Evolutionary conservation across 92 coral and sea anemone species (phyloP), one percentile per base, ranked within the genome.

Genomic region (Parazoanthus darwini): DNA sequence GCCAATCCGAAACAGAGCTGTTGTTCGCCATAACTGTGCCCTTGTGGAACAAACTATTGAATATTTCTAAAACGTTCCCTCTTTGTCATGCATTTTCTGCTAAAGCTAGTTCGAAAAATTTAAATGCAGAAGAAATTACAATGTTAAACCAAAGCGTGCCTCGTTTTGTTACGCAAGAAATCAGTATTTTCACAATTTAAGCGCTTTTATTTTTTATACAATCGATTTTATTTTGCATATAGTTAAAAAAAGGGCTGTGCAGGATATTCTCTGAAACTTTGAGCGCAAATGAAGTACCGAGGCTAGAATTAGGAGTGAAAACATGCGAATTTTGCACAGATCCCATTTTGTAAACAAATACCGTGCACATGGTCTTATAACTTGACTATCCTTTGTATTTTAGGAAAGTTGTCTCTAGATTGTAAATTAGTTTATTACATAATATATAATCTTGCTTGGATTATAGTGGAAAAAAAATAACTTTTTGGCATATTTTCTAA

Each of bases 1-100:
- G 54, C 39, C 80, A 76, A 76, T 76, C 25, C 15, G 54, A 76
- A 76, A 39, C 56, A 76, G 80, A 37, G 56, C 80, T 42, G 80
- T 76, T 39, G 80, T 76, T 58, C 80, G n/a, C 42, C 29, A 42
- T 76, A 42, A 76, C 80, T 76, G 54, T 37, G 80, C 80, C 56
- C 80, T 76, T 76, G 80, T 76, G 80, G 80, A 76, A 76, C 29
- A 5, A 76, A 76, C 80, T 76, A 76, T 37, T 76, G 80, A 76
- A 37, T 33, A 76, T 76, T 76, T 76, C 54, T 76, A 42, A 76
- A 76, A 39, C 80, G 50, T 39, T 76, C 18, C 42, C 56, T 76
- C 8, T 76, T 76, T 76, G 80, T 80, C 83, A 80, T 80, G 83
- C 68, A 56, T 80, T 80, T 80, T 80, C 83, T 79, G 83, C 83